Evolutionary conservation across 1,140 invertebrate species (phyloP), one percentile per base, ranked within the genome.

Genomic region (Rhyacophila brunnea): DNA sequence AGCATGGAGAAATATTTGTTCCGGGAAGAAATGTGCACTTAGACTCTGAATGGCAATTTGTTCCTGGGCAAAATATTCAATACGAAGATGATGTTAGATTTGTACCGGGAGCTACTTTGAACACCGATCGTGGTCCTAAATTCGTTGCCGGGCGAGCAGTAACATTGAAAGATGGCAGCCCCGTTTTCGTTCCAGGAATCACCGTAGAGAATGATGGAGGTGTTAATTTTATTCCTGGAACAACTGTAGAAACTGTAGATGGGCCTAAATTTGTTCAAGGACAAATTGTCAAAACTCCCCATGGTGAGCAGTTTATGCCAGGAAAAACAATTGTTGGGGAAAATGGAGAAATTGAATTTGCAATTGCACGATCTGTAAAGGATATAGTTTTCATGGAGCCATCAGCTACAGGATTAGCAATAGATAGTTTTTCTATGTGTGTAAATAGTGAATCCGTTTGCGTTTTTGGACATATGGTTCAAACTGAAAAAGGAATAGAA

Each of bases 381-480:
- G 82, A 87, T 49, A 77, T 86, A 6, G 69, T 73, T 1, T 82
- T 83, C 50, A 68, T 74, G 28, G 78, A 84, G 53, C 76, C 79
- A 15, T 68, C 74, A 2, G 75, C 80, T 0, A 67, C 74, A 3
- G 83, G 83, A 3, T 73, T 85, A 40, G 77, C 83, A 4, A 80
- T 86, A 13, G 81, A 85, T 68, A 78, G 81, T n/a, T 83, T 79
- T 67, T 80, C 79, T 0, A 79, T 77, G 32, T 82, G 75, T 23
- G 67, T 80, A 47, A 71, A 73, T 1, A 74, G 78, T 55, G 78
- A 82, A 58, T 75, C 77, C 18, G 71, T 82, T 6, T 82, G 84
- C 64, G 81, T 86, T 1, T 87, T 85, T 66, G 87, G 87, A 9
- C 82, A 87, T 66, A 86, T 89, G 78, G 74, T 87, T 0, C 86